Base-by-base conservation (phyloP, 2,888 invertebrate species). In the Pachycephus smyrnensis region DNA sequence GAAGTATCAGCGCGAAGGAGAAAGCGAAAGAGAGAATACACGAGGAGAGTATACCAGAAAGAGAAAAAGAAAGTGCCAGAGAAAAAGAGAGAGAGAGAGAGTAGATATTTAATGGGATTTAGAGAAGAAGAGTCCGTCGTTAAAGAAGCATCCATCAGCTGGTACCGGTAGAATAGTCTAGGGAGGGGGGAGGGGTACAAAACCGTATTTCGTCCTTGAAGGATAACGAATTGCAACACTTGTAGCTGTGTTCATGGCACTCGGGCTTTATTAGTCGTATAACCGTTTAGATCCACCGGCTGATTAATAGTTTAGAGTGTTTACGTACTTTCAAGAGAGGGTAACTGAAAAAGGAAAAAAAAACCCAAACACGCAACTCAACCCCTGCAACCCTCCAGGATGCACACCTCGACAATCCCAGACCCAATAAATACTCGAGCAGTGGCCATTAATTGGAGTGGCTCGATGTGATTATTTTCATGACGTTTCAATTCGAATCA, bases 391-490 rank as follows among this genome's bases (percentile, higher is more conserved):
- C 23, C 40, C 1, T 55, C 6, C 40, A 23, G 40, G 23, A 23
- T 23, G 23, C 40, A 2, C 40, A 55, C 40, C 40, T 1, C 40
- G 40, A 55, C 40, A 55, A 55, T 55, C 40, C 40, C 40, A 9
- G 23, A 23, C 23, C 40, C 71, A 32, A 71, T 71, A 71, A 71
- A 71, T 71, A 55, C 40, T 23, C 40, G 77, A 79, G 77, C 75
- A 77, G 77, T 77, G 76, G 80, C 85, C 86, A 88, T 88, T 88
- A 88, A 88, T 88, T 86, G 82, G 84, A 88, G 85, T 83, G 84
- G 84, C 84, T 81, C 84, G 86, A 88, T 88, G 85, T 87, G 87
- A 88, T 88, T 88, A 88, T 88, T 88, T 88, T 88, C 88, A 85
- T 88, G 88, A 87, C 86, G 85, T 88, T 85, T 85, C 87, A 83